Evolutionary conservation across 1,140 invertebrate genomes (phyloP).

Genomic region (Paraescarpia echinospica): DNA sequence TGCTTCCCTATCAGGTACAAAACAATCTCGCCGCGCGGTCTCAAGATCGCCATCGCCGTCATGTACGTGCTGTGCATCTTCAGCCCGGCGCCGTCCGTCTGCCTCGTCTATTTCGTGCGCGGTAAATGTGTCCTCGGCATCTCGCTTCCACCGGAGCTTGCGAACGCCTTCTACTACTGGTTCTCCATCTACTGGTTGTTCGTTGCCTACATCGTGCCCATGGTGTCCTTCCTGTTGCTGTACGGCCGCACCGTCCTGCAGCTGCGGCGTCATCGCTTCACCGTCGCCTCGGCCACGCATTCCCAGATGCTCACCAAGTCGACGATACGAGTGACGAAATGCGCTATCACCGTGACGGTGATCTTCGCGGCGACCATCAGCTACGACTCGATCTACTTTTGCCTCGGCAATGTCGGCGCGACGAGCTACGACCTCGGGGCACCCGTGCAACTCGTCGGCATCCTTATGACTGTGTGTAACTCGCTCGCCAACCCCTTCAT

Average conservation of each 20-base stretch:
- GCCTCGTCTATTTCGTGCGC: neutral
- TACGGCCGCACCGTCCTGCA: constrained; percentile 6
- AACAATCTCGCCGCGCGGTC: neutral
- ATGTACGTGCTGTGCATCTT: constrained; percentile 19
- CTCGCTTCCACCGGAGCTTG: neutral
- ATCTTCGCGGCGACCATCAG: constrained; percentile 15
- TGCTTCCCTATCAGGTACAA: constrained; percentile 15
- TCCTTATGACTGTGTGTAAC: constrained; percentile 17
- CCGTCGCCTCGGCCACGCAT: neutral
- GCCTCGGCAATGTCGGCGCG: neutral
- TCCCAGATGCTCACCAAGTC: constrained; percentile 1
- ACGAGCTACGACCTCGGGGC: neutral
- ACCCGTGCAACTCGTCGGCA: constrained; percentile 14
- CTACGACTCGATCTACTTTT: constrained; percentile 16
- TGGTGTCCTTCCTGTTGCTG: neutral
- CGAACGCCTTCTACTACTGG: neutral
- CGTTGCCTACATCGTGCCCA: constrained; percentile 12
- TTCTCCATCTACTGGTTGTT: constrained; percentile 17
- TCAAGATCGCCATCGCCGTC: neutral
- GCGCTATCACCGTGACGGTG: constrained; percentile 15
- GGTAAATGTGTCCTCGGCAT: neutral
- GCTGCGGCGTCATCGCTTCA: neutral
- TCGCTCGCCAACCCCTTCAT: constrained; percentile 18
- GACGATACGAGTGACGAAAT: constrained; percentile 11
- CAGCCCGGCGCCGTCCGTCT: neutral